Evolutionary conservation across 2,113 vertebrate species (phyloP).

Genomic region (Ibidorhyncha struthersii): DNA sequence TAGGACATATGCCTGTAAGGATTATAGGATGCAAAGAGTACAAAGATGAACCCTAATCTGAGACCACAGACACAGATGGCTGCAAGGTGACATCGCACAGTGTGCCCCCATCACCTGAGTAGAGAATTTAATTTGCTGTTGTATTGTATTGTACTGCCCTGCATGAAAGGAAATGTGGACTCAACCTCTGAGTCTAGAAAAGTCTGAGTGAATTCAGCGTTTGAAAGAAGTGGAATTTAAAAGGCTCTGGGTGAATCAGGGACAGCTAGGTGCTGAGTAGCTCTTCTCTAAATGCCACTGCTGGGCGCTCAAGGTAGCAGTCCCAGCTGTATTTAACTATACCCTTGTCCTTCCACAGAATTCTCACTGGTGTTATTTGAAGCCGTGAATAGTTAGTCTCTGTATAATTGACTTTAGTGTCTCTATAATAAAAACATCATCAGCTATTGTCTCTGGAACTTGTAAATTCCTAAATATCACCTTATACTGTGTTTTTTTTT

Average conservation of each 20-base stretch:
- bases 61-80: neutral
- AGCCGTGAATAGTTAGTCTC: neutral
- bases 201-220: neutral
- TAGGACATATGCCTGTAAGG: rapidly evolving
- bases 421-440: neutral
- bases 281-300: neutral
- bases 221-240: neutral
- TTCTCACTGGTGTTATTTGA: neutral
- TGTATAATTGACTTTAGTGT: neutral
- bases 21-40: neutral
- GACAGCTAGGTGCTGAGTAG: neutral
- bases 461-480: neutral
- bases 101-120: neutral
- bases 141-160: neutral
- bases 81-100: neutral
- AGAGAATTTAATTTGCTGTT: neutral
- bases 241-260: neutral
- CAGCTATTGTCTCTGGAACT: neutral
- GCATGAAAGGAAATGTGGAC: neutral
- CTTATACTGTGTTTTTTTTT: neutral
- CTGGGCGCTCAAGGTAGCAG: neutral
- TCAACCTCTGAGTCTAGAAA: neutral
- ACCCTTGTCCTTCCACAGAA: neutral
- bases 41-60: neutral
- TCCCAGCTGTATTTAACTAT: neutral